Evolutionary conservation across 2,888 invertebrate genomes (phyloP), one percentile per base, ranked within the genome.

Genomic region (Drosophila pseudotakahashii): DNA sequence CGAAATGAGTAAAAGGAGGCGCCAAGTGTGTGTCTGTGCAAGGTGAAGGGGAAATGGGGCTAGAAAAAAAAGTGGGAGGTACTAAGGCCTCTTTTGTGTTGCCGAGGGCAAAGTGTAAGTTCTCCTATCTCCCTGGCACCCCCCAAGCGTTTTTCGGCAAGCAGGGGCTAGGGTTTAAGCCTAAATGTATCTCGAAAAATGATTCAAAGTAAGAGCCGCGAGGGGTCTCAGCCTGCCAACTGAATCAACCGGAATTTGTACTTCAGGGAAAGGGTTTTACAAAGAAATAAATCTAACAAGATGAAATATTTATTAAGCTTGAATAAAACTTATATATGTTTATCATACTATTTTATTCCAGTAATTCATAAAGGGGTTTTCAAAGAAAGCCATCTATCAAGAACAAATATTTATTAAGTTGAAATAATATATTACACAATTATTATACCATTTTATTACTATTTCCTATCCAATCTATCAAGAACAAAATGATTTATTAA

Each of bases 1-100:
- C 66, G 55, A 77, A 80, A 77, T 75, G 78, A 75, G 78, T 74
- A 76, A 81, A 76, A 81, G 76, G 72, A 81, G 79, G 72, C 84
- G 81, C 64, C 76, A 84, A 84, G 84, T 81, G 84, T 78, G 47
- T 47, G 47, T 47, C 47, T 47, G 66, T 73, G 66, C 51, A 41
- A 44, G 55, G 61, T 50, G 47, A 41, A 39, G 42, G 45, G 19
- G 34, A 26, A 14, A 23, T 9, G 48, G 42, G 42, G 26, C n/a
- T 32, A 26, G 30, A 30, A 26, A 30, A 44, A 44, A 34, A 41
- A 26, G 58, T 47, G 39, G 26, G 62, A 57, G 39, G 60, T 47
- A 41, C 48, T 32, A 51, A 52, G 77, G 75, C 53, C 76, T 51
- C 81, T 80, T 73, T 70, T 73, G 64, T 66, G 68, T 52, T 59